phyloP scores from a whole-genome alignment of 92 coral and sea anemone genomes.

The Ricordea florida region DNA sequence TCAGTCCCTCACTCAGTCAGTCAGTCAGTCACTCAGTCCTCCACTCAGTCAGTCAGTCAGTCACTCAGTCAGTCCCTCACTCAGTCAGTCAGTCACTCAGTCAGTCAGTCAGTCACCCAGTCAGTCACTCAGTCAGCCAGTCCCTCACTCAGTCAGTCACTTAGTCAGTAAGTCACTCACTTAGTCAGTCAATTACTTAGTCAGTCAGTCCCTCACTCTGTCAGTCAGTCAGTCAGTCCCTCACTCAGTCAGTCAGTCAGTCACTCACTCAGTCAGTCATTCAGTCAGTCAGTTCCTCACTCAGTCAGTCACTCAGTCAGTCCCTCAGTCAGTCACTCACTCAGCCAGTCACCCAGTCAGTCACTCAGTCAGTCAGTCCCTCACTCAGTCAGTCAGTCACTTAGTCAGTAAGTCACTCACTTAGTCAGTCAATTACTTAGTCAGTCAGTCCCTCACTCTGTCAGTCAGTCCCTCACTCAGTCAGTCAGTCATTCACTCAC shows the following conservation, averaged over 20 bases:
- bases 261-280: slow-evolving; percentile 2
- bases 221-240: slow-evolving; percentile 5
- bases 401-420: neutral
- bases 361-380: neutral
- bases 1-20: slow-evolving; percentile 1
- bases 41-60: slow-evolving; percentile 2
- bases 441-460: neutral
- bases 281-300: neutral
- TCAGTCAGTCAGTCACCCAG: slow-evolving; percentile 12
- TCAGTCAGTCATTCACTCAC: neutral
- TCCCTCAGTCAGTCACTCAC: neutral
- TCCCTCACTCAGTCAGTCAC: neutral
- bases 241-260: slow-evolving; percentile 22
- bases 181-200: slow-evolving; percentile 10
- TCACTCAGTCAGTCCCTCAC: slow-evolving; percentile 13
- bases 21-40: neutral
- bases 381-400: neutral
- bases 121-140: neutral
- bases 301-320: neutral
- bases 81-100: neutral
- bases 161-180: slow-evolving; percentile 2
- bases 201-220: slow-evolving; percentile 3
- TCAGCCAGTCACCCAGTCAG: neutral
- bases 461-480: slow-evolving; percentile 1
- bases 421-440: neutral